These are phyloP conservation scores for Ochropleura plecta DNA, from an alignment of 2,888 invertebrate genomes.

Conservation along the genomic window DNA sequence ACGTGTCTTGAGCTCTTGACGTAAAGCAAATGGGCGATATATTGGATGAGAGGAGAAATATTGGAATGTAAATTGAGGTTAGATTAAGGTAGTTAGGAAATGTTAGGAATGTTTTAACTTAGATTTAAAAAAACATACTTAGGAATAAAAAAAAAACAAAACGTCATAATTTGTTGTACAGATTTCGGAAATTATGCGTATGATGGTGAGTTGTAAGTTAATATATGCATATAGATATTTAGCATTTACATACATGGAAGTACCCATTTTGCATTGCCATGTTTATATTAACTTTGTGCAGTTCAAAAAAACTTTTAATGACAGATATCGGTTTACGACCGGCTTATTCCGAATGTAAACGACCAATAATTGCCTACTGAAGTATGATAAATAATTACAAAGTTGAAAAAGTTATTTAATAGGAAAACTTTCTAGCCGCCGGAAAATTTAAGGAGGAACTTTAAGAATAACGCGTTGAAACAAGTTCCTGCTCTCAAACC, in stretches of 20 bases:
- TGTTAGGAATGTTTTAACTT: neutral
- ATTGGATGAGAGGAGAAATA: constrained; percentile 1
- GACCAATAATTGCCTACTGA: constrained; percentile 5
- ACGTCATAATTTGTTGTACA: neutral
- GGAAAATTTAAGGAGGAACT: neutral
- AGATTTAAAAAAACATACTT: neutral
- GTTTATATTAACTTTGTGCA: neutral
- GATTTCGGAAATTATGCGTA: neutral
- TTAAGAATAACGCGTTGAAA: neutral
- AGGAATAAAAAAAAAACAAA: neutral
- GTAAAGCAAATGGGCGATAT: constrained; percentile 22
- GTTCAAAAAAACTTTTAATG: neutral
- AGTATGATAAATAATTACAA: constrained; percentile 7
- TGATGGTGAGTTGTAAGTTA: neutral
- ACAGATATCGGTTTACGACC: neutral
- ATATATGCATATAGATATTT: neutral
- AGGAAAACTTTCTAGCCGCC: constrained; percentile 3
- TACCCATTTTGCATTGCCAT: neutral
- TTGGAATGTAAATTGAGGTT: neutral
- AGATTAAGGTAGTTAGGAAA: neutral
- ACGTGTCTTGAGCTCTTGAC: constrained; percentile 10
- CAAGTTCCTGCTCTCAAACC: constrained; percentile 7
- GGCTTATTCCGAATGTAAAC: neutral
- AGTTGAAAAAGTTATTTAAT: constrained; percentile 10
- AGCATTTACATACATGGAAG: neutral